These are phyloP conservation scores for Dasyornis broadbenti DNA, from an alignment of 2,113 vertebrate species.

Conservation along the genomic window DNA sequence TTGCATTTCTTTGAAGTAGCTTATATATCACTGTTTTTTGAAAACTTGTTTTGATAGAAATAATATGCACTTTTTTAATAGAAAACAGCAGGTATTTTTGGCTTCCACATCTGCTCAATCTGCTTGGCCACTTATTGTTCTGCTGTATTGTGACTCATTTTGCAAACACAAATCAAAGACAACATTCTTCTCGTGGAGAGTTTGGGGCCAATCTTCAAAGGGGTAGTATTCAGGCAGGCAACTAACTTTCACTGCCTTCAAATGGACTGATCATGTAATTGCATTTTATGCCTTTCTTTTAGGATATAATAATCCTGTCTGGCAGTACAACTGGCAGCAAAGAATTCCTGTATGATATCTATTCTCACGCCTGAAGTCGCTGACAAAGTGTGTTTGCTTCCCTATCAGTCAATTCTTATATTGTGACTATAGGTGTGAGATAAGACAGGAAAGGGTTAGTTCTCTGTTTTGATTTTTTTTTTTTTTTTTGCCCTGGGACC, in stretches of 20 bases:
- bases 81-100: background rate
- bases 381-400: background rate
- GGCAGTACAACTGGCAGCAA: background rate
- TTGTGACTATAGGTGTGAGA: background rate
- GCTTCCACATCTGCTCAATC: background rate
- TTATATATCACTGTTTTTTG: background rate
- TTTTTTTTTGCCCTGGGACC: background rate
- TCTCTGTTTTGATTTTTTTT: background rate
- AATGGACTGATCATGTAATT: background rate
- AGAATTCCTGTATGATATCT: background rate
- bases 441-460: background rate
- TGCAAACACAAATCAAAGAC: background rate
- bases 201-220: background rate
- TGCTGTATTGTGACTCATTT: background rate
- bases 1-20: background rate
- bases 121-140: background rate
- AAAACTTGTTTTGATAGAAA: background rate
- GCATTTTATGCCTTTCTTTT: background rate
- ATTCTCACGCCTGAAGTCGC: background rate
- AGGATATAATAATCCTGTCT: background rate
- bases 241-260: background rate
- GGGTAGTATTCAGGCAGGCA: background rate
- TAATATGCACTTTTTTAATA: fast-evolving
- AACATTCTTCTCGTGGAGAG: background rate
- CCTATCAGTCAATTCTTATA: background rate